phyloP scores from a whole-genome alignment of 2,797 vertebrate genomes.

The Xiphophorus birchmanni region DNA sequence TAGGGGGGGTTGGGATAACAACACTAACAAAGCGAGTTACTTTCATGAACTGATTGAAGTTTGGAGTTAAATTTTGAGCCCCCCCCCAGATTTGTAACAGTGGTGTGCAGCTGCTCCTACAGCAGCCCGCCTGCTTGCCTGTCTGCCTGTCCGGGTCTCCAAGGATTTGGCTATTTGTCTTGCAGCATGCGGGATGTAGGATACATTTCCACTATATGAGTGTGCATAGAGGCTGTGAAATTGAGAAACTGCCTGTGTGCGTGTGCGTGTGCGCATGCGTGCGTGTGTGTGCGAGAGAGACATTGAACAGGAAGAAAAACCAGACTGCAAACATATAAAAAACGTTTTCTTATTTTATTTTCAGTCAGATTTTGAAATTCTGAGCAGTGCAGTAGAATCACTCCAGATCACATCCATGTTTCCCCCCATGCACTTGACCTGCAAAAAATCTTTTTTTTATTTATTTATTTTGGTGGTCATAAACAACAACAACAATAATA shows the following conservation, averaged over 20 bases:
- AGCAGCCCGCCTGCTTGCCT: conserved; percentile 36
- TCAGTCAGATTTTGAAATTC: conserved; percentile 53
- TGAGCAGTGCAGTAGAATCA: conserved; percentile 54
- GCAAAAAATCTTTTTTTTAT: conserved; percentile 38
- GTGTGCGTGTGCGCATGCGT: neutral
- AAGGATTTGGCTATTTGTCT: conserved; percentile 68
- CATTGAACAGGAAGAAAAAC: neutral
- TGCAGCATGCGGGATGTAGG: conserved; percentile 68
- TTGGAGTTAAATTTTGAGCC: conserved; percentile 31
- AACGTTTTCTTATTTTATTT: conserved; percentile 26
- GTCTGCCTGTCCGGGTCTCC: conserved; percentile 51
- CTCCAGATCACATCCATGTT: conserved; percentile 19
- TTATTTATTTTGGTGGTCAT: conserved; percentile 1
- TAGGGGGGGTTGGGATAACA: too few relatives aligned
- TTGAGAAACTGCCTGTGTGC: conserved; percentile 2
- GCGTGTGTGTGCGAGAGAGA: neutral
- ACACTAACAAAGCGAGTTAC: conserved; percentile 19
- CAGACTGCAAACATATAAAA: conserved; percentile 46
- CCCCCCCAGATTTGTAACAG: conserved; percentile 54
- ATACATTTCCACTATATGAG: conserved; percentile 57
- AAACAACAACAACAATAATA: conserved; percentile 18
- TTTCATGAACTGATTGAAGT: conserved; percentile 28
- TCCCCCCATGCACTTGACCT: conserved; percentile 44
- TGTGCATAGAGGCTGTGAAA: conserved; percentile 8
- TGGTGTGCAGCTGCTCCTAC: conserved; percentile 62